Evolutionary conservation across 2,888 invertebrate genomes (phyloP), one percentile per base, ranked within the genome.

Genomic region (Meghimatium bilineatum): DNA sequence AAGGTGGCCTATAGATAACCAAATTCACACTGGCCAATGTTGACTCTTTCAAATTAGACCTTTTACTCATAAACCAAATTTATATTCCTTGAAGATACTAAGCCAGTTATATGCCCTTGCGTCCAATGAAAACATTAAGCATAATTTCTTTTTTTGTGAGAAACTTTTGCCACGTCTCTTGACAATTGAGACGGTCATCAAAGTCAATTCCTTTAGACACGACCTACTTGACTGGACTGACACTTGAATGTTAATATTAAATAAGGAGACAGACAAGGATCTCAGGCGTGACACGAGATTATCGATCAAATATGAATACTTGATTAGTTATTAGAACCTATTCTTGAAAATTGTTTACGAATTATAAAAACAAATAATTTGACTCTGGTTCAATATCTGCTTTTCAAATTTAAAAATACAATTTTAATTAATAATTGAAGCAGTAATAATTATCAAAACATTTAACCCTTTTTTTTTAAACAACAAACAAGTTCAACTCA

Each of bases 1-100:
- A 0, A 17, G 23, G 29, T 14, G 23, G 14, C 36, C 63, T 26
- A 63, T 3, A 36, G 76, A 60, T 63, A 63, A 63, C 76, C 36
- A 63, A 23, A 63, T 77, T 38, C 60, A 77, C 63, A 49, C 36
- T 77, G 76, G 63, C 78, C 44, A 67, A 29, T 78, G 78, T 78
- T 78, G 78, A 78, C 78, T 78, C 36, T 49, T 14, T 32, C 67
- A 67, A 38, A 67, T 67, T 67, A 66, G 8, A 32, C 38, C 38
- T 34, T 34, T 38, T 67, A 63, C 32, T 38, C 17, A 14, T 23
- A 52, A 20, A 26, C 34, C 20, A 67, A 20, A 67, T 78, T 67
- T n/a, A 23, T 44, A 56, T 44, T 78, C 36, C 49, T 66, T 29
- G 44, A 78, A 67, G 78, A 66, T 44, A 67, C 29, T 20, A 67